Evolutionary conservation across 2,113 vertebrate genomes (phyloP), one percentile per base, ranked within the genome.

Genomic region (Otocyon megalotis): DNA sequence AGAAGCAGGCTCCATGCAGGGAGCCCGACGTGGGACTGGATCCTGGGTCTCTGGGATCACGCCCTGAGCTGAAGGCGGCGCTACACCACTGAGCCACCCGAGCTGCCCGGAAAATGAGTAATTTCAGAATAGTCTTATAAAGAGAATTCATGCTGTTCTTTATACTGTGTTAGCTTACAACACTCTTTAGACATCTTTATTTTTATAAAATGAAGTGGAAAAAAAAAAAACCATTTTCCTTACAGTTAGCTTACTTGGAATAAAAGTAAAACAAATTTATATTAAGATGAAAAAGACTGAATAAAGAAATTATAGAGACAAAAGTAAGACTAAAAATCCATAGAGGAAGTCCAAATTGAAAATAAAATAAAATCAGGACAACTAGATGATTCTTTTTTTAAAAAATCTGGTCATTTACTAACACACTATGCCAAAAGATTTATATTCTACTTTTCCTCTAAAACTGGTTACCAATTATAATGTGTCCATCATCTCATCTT

Each of bases 211-310:
- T 43, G 16, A 94, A 88, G 26, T 11, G 43, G 7, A 81, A 95
- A 97, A 79, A 82, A 91, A 76, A 88, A 94, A 58, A 72, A 65
- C 5, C n/a, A 69, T 69, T 92, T 94, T 92, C 28, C 28, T 84
- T 91, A 81, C 1, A 83, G 24, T 74, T 14, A 50, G 15, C 72
- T 94, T 88, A 94, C 20, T 35, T 65, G 20, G 13, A 82, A 93
- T 84, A 88, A 86, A 96, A 88, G 54, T 0, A 84, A 95, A 82
- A 58, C 0, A 85, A 95, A 82, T 60, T 88, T 94, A 85, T 20
- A 84, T 60, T 69, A 83, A 90, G 4, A 65, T 83, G 9, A 92
- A 94, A 97, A 85, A 92, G 15, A 71, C 4, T 86, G 19, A 94
- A 65, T 67, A 89, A 82, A 92, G 17, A 95, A 96, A 93, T 72